Percentiles rank a stretch among this genome's conserved stretches.
phyloP scores from a whole-genome alignment of 1,140 invertebrate genomes.

The Polyergus mexicanus region DNA sequence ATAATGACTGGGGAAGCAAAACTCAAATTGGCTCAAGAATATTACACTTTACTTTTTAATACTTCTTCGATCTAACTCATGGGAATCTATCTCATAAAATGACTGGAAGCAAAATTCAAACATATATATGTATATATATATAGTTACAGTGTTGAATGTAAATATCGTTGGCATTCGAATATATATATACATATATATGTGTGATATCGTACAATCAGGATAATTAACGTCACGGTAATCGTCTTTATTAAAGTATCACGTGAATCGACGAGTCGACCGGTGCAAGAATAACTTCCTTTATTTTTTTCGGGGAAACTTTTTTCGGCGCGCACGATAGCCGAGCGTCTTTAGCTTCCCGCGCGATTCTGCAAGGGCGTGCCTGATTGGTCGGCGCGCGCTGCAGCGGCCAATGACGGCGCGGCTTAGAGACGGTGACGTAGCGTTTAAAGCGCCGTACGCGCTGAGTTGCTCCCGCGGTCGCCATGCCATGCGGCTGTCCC shows the following conservation, averaged over 20 bases:
- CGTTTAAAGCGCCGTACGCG: slow-evolving; percentile 69
- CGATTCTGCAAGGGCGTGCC: not conserved
- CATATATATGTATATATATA: not conserved
- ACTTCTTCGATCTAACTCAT: not conserved
- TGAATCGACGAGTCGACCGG: not conserved
- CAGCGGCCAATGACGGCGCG: slow-evolving; percentile 51
- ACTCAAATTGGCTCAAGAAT: too few species aligned
- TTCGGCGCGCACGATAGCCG: slow-evolving; percentile 13
- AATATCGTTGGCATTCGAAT: not conserved
- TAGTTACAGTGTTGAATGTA: not conserved
- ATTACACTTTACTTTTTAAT: too few species aligned
- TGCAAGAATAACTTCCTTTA: not conserved
- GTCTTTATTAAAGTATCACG: not conserved
- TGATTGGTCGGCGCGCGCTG: slow-evolving; percentile 48
- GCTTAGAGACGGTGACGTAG: slow-evolving; percentile 61
- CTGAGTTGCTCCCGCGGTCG: slow-evolving; percentile 66
- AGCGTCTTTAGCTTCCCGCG: slow-evolving; percentile 66
- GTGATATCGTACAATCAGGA: not conserved
- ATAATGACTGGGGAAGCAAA: not conserved
- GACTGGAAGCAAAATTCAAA: not conserved
- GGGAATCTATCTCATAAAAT: not conserved
- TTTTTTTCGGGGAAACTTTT: not conserved
- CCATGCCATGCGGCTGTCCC: slow-evolving; percentile 73
- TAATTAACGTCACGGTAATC: not conserved
- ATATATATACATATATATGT: not conserved